Percentiles rank a stretch among this genome's conserved stretches.
phyloP scores from a whole-genome alignment of 2,113 vertebrate species.

The Cryptoleucopteryx plumbea region DNA sequence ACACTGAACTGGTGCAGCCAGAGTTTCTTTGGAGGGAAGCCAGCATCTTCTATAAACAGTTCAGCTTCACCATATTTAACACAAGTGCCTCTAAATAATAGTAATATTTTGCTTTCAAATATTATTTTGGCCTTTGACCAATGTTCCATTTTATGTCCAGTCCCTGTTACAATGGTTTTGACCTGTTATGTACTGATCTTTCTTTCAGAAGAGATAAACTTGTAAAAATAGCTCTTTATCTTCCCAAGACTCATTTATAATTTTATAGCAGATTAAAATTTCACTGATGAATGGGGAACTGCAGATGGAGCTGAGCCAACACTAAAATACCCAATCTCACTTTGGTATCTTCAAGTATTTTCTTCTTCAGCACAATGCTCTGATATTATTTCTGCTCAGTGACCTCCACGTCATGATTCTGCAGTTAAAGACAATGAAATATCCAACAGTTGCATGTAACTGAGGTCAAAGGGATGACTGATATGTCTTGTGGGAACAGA shows the following conservation, averaged over 20 bases:
- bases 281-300: slow-evolving; percentile 40
- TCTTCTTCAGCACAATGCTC: slow-evolving; percentile 26
- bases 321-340: slow-evolving; percentile 32
- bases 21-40: slow-evolving; percentile 36
- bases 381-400: slow-evolving; percentile 30
- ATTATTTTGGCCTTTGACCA: slow-evolving; percentile 55
- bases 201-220: slow-evolving; percentile 43
- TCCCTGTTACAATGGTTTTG: slow-evolving; percentile 16
- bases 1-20: not conserved
- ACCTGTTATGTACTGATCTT: slow-evolving; percentile 14
- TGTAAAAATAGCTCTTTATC: slow-evolving; percentile 46
- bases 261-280: slow-evolving; percentile 42
- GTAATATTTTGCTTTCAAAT: slow-evolving; percentile 52
- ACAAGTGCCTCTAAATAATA: slow-evolving; percentile 13
- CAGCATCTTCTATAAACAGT: slow-evolving; percentile 64
- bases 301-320: slow-evolving; percentile 4
- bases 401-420: not conserved
- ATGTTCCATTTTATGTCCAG: slow-evolving; percentile 15
- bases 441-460: not conserved
- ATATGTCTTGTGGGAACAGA: not conserved
- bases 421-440: not conserved
- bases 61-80: slow-evolving; percentile 40
- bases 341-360: slow-evolving; percentile 32
- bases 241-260: slow-evolving; percentile 40
- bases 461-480: not conserved